phyloP scores from a whole-genome alignment of 1,140 invertebrate species.

The Tetramorium simillimum region DNA sequence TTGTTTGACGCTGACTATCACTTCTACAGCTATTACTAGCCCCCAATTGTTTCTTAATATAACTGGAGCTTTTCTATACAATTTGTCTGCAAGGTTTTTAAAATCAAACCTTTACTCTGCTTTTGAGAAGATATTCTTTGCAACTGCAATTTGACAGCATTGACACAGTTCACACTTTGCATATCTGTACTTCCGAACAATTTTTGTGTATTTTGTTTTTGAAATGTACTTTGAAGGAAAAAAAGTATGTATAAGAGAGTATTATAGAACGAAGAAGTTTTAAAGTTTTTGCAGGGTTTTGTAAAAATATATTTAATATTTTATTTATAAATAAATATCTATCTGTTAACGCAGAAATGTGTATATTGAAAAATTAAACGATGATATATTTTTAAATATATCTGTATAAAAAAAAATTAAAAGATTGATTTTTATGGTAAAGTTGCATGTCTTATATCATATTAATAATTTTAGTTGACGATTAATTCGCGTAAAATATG shows the following conservation, averaged over 20 bases:
- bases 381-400: background rate
- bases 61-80: slow-evolving; percentile 26
- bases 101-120: slow-evolving; percentile 18
- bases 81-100: slow-evolving; percentile 24
- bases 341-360: background rate
- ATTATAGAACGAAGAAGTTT: background rate
- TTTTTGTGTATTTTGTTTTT: slow-evolving; percentile 27
- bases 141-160: slow-evolving; percentile 2
- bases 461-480: slow-evolving; percentile 34
- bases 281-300: background rate
- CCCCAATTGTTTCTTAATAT: slow-evolving; percentile 20
- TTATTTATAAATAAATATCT: slow-evolving; percentile 11
- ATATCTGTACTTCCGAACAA: background rate
- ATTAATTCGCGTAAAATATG: slow-evolving; percentile 46
- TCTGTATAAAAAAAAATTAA: background rate
- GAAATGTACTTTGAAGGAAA: slow-evolving; percentile 12
- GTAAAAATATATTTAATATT: slow-evolving; percentile 8
- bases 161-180: slow-evolving; percentile 7
- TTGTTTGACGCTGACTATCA: slow-evolving; percentile 48
- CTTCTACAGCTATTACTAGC: slow-evolving; percentile 20
- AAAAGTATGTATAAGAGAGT: background rate
- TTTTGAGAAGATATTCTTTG: slow-evolving; percentile 25
- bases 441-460: slow-evolving; percentile 51
- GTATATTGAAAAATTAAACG: slow-evolving; percentile 2
- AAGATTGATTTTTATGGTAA: slow-evolving; percentile 46